A percentile compares a stretch with the other conserved stretches of the same genome.
These are phyloP conservation scores for Apotomis betuletana DNA, from an alignment of 2,888 invertebrate genomes.

Conservation along the genomic window DNA sequence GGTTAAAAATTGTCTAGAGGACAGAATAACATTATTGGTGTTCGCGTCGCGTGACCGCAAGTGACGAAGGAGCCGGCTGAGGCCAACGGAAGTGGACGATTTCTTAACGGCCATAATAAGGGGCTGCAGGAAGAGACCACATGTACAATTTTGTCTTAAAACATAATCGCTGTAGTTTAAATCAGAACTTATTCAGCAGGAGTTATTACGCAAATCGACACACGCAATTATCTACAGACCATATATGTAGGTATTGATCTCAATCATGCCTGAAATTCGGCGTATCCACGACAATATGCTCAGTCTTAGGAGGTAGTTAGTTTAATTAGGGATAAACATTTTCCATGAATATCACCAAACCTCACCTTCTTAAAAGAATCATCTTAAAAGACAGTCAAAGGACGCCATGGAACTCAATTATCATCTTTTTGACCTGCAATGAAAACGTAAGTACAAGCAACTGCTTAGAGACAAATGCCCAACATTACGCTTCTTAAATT, in stretches of 20 bases:
- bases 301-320: no score
- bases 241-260: background rate
- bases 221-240: background rate
- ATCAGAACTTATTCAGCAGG: background rate
- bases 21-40: conserved; percentile 12
- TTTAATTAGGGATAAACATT: no score
- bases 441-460: background rate
- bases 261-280: background rate
- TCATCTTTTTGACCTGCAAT: conserved; percentile 1
- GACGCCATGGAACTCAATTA: background rate
- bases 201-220: background rate
- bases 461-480: background rate
- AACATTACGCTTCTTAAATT: conserved; percentile 1
- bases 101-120: conserved; percentile 66
- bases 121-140: conserved; percentile 56
- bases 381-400: no score
- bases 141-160: conserved; percentile 39
- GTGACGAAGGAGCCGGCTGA: conserved; percentile 58
- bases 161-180: conserved; percentile 9
- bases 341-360: no score
- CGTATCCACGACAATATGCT: background rate
- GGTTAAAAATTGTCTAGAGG: conserved; percentile 9
- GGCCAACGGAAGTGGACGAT: conserved; percentile 75
- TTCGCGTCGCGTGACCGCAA: conserved; percentile 64
- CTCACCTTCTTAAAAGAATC: no score